Base-by-base conservation (phyloP, 2,113 vertebrate species). In the Egretta garzetta region DNA sequence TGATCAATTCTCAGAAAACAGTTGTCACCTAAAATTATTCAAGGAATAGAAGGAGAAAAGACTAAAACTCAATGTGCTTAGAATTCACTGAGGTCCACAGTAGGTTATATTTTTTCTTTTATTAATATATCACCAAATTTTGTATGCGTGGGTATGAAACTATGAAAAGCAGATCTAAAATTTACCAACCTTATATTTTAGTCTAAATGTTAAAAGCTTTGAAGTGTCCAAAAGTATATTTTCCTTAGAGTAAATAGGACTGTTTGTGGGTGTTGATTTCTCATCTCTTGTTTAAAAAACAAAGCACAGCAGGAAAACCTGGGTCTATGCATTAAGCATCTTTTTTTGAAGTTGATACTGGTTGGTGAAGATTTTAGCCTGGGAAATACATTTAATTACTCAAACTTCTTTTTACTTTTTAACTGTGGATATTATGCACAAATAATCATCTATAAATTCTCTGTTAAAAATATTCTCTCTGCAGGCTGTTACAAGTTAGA, bases 271-370 rank as follows among this genome's bases (percentile, higher is more conserved):
- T 70, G 11, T 5, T 52, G 4, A 28, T 85, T 77, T 70, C 28
- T 5, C 0, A 39, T 21, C 1, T 50, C 12, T 58, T 49, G 14
- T 15, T 75, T 32, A 15, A 71, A 90, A 80, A 83, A 12, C 0
- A 30, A 33, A 73, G 7, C 8, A 39, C 7, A 52, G 10, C 4
- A 71, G 33, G 64, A 76, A 89, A 85, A 18, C 6, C 4, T 43
- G 4, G 5, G 4, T 74, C 30, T 16, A 43, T 0, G 1, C 20
- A 18, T 22, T 21, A 49, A 71, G 4, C 3, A 19, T 6, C 4
- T 49, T 70, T 92, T 90, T 27, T 72, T 82, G 14, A 4, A 47
- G 72, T 82, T 72, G 14, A 28, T 86, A 82, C 6, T n/a, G 24
- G 7, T 9, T 58, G 17, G 10, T 53, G 9, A 88, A 37, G 22